A percentile compares a stretch with the other conserved stretches of the same genome.
These are phyloP conservation scores for Xestobium rufovillosum DNA, from an alignment of 2,888 invertebrate species.

Conservation along the genomic window DNA sequence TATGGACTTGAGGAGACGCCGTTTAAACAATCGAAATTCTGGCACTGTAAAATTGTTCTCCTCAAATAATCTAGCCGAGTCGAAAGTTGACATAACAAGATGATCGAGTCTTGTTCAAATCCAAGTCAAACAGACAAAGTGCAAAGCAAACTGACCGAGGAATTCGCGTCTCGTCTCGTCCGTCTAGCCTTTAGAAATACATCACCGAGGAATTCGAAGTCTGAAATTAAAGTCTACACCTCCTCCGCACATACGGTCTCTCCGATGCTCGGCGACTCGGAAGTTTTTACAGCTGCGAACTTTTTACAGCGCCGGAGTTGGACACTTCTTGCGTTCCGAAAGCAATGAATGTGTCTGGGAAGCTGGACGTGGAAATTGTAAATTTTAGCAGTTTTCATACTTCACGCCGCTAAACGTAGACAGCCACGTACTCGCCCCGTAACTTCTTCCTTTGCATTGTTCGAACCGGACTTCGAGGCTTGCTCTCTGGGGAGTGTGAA, in stretches of 20 bases:
- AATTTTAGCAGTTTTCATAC: conserved; percentile 1
- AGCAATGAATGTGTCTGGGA: conserved; percentile 2
- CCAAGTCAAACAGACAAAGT: conserved; percentile 1
- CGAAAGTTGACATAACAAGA: no score
- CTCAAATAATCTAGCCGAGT: conserved; percentile 12
- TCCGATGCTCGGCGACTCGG: conserved; percentile 25
- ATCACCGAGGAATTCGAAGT: conserved; percentile 24
- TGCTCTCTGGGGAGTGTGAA: no score
- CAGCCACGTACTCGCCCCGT: no score
- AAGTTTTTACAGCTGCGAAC: conserved; percentile 23
- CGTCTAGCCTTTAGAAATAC: conserved; percentile 24
- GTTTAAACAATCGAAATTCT: no score
- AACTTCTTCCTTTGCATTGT: no score
- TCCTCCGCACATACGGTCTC: no score
- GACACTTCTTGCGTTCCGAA: background rate
- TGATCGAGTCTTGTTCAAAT: no score
- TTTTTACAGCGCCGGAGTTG: conserved; percentile 12
- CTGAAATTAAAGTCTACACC: conserved; percentile 28
- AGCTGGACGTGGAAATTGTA: conserved; percentile 3
- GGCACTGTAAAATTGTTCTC: conserved; percentile 7
- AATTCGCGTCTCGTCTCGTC: conserved; percentile 17
- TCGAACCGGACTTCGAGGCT: no score
- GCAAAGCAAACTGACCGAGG: background rate
- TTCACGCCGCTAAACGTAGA: conserved; percentile 1
- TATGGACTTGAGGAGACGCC: no score